Evolutionary conservation across 2,113 vertebrate genomes (phyloP), one percentile per base, ranked within the genome.

Genomic region (Falco punctatus): DNA sequence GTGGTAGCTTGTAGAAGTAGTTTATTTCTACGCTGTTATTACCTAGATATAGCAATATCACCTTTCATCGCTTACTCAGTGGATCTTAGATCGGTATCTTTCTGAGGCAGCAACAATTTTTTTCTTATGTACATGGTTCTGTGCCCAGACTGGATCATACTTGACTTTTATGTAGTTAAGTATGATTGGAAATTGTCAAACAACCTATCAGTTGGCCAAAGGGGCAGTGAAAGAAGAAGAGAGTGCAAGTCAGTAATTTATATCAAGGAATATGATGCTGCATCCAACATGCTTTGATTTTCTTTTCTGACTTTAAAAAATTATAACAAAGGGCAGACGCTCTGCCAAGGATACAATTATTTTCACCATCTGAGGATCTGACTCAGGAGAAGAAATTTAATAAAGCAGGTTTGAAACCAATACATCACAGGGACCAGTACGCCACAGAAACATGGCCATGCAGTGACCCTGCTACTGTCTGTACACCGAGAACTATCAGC

Each of bases 361-460:
- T 89, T 81, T 85, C 46, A 78, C 17, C 42, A 70, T 66, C 44
- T 62, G 58, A 94, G 52, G 28, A 74, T 49, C 38, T 85, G 58
- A 78, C 38, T 72, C 59, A 18, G 65, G 58, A 84, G 77, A 95
- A 93, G 42, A 92, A 92, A 59, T 74, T 52, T 88, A 96, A 91
- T 74, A 89, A 97, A 89, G 35, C 23, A 77, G 6, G 28, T 66
- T 81, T 91, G 77, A 91, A 81, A 26, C 17, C 52, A 88, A 19
- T 71, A 70, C n/a, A 49, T 96, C 73, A 79, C 13, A 84, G 35
- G 28, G 44, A 30, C 38, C 32, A 48, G 54, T 74, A 86, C 51
- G 80, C 78, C 72, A 64, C n/a, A 78, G 88, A 74, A 90, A 88
- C n/a, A 70, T 0, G 21, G 48, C 35, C 58, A 69, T 19, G 28